Base-by-base conservation (phyloP, 2,888 invertebrate genomes). In the Monochamus alternatus region DNA sequence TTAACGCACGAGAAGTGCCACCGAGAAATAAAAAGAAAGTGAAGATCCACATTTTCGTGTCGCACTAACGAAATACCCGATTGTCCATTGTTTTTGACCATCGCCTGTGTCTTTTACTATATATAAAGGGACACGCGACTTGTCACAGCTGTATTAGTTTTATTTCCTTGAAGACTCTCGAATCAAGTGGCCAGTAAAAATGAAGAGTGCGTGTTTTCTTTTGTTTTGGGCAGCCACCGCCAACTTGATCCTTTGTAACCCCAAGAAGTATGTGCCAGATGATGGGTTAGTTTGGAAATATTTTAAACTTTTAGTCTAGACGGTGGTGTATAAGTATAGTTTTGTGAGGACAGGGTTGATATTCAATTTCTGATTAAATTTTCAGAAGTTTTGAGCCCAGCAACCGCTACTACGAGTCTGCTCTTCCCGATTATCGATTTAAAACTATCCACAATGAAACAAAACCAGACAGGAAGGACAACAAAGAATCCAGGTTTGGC, bases 401-500 rank as follows among this genome's bases (percentile, higher is more conserved):
- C 43, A 81, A 84, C 74, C 83, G 89, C 44, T 89, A 89, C 78
- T 88, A 86, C 82, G 89, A 89, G 81, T 83, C 87, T 5, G 84
- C 85, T 43, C 71, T 87, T 2, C 75, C 74, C 0, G 74, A 78
- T 5, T 80, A 82, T 63, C 73, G 67, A 5, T 71, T 76, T 7
- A 75, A 75, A 55, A 12, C n/a, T 55, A 12, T 63, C 9, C 75
- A 75, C 5, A 84, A 84, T 67, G 44, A 69, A 38, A 75, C 81
- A 9, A 76, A 81, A 62, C 79, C 81, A 38, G 83, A 84, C 55
- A 66, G 78, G 51, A 84, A 85, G 75, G 85, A 84, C 67, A 72
- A 77, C 9, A 85, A 83, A 52, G 83, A 84, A 83, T 80, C 84
- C 78, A 85, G 92, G 70, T 92, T 92, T 80, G 92, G 92, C 0